These are phyloP conservation scores for Acanthurus lineatus DNA, from an alignment of 2,797 vertebrate species.

Conservation along the genomic window DNA sequence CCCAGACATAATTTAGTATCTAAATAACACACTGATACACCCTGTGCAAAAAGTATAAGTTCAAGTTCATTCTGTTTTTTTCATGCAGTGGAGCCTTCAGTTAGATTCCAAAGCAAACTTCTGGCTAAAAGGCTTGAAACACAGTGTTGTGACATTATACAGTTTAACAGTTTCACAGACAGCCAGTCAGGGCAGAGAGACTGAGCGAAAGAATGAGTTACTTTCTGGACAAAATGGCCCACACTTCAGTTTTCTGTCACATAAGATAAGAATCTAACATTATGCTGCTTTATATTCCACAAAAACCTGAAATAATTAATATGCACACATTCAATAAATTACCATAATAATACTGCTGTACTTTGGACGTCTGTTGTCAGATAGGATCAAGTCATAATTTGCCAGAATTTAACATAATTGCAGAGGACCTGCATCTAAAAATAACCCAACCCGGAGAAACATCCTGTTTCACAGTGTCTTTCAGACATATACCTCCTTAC, in stretches of 20 bases:
- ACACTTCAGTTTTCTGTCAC: not conserved
- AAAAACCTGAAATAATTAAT: slow-evolving; percentile 26
- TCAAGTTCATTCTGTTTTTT: slow-evolving; percentile 21
- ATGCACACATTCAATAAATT: slow-evolving; percentile 42
- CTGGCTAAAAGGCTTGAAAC: slow-evolving; percentile 17
- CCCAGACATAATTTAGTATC: slow-evolving; percentile 55
- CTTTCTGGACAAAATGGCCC: not conserved
- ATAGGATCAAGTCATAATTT: slow-evolving; percentile 72
- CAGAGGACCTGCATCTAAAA: slow-evolving; percentile 69
- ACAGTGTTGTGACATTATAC: slow-evolving; percentile 12
- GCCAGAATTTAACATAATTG: slow-evolving; percentile 72
- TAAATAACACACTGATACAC: slow-evolving; percentile 52
- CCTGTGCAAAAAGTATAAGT: slow-evolving; percentile 7
- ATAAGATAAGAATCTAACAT: slow-evolving; percentile 10
- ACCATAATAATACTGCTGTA: slow-evolving; percentile 49
- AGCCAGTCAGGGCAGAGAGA: not conserved
- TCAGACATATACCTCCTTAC: slow-evolving; percentile 63
- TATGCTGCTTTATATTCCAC: slow-evolving; percentile 39
- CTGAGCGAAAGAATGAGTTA: slow-evolving; percentile 18
- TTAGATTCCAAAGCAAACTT: slow-evolving; percentile 15
- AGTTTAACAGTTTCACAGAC: slow-evolving; percentile 2
- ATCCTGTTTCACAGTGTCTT: slow-evolving; percentile 66
- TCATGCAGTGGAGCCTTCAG: slow-evolving; percentile 9
- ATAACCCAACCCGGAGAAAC: slow-evolving; percentile 66
- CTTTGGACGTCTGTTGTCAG: slow-evolving; percentile 64